phyloP scores from a whole-genome alignment of 2,113 vertebrate species.

The Brachyhypopomus gauderio region DNA sequence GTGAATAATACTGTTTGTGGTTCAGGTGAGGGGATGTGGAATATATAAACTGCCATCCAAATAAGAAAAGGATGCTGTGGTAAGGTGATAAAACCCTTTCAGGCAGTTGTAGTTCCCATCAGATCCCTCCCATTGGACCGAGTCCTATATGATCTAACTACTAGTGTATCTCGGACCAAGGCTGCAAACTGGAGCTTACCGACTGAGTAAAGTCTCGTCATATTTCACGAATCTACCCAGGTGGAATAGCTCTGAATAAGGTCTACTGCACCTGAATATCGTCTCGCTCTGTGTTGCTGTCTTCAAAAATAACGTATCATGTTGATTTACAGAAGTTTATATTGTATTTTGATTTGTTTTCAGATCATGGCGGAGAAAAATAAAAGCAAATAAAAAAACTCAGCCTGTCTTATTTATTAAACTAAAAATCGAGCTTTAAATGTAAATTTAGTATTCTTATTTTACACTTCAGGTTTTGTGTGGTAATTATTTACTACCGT shows the following conservation, averaged over 20 bases:
- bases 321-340: conserved; percentile 76
- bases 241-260: conserved; percentile 60
- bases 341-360: conserved; percentile 76
- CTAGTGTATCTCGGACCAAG: conserved; percentile 60
- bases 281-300: conserved; percentile 66
- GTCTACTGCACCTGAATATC: conserved; percentile 57
- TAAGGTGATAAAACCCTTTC: not conserved
- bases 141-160: conserved; percentile 60
- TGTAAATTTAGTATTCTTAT: not conserved
- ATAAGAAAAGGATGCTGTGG: not conserved
- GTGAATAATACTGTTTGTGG: conserved; percentile 13
- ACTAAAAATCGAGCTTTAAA: not conserved
- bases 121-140: conserved; percentile 60
- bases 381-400: conserved; percentile 54
- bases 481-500: too few relatives aligned
- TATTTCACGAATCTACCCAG: conserved; percentile 60
- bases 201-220: conserved; percentile 58
- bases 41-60: not conserved
- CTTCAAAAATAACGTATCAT: conserved; percentile 63
- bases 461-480: too few relatives aligned
- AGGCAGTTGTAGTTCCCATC: conserved; percentile 44
- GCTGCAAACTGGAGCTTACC: conserved; percentile 41
- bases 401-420: not conserved
- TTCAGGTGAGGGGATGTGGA: not conserved
- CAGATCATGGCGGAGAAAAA: conserved; percentile 70